These are phyloP conservation scores for Ceratoteleas bidentatus DNA, from an alignment of 1,140 invertebrate genomes.

Conservation along the genomic window DNA sequence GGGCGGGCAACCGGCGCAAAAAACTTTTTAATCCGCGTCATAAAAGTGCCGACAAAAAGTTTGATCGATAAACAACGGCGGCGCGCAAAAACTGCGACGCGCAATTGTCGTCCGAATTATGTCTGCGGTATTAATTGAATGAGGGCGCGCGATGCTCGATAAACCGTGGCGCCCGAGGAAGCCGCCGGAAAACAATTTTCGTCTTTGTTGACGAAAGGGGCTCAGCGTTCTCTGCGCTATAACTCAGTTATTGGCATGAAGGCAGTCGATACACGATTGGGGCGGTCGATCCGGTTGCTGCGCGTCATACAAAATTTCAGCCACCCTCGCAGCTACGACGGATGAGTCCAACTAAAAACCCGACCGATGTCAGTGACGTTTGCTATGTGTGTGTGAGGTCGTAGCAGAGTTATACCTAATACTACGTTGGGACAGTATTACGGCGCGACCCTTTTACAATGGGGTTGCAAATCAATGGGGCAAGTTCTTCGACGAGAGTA, in stretches of 20 bases:
- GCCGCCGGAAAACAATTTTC: slow-evolving; percentile 63
- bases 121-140: slow-evolving; percentile 34
- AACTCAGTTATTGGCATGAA: slow-evolving; percentile 71
- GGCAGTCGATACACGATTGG: slow-evolving; percentile 72
- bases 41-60: neutral
- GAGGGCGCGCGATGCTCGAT: slow-evolving; percentile 7
- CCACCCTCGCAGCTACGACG: slow-evolving; percentile 12
- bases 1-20: too few species aligned
- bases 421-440: slow-evolving; percentile 4
- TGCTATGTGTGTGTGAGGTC: slow-evolving; percentile 8
- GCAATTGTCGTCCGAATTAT: slow-evolving; percentile 23
- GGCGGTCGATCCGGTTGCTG: slow-evolving; percentile 62
- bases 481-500: neutral
- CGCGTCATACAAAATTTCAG: slow-evolving; percentile 59
- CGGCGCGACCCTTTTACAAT: slow-evolving; percentile 1
- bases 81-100: neutral
- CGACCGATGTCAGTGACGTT: slow-evolving; percentile 21
- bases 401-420: slow-evolving; percentile 7
- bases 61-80: neutral
- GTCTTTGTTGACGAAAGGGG: slow-evolving; percentile 46
- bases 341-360: slow-evolving; percentile 46
- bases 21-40: too few species aligned
- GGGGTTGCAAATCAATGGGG: neutral
- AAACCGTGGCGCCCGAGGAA: slow-evolving; percentile 23
- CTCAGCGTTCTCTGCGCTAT: slow-evolving; percentile 50